Conservation (phyloP, 2,888 invertebrate genomes). For the Meta bourneti region DNA sequence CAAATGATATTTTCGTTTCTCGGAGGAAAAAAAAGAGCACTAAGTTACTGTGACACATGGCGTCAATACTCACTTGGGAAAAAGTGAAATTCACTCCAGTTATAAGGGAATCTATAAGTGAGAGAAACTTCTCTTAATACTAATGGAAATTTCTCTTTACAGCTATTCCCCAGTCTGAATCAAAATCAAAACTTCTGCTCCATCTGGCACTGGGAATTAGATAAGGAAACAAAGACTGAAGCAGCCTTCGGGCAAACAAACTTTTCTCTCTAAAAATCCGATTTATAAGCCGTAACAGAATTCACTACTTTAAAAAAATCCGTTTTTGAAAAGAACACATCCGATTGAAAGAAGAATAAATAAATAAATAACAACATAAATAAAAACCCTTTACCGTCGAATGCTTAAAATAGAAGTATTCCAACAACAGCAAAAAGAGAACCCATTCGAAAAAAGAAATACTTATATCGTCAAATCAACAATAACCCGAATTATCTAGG, state of each 20-base stretch:
- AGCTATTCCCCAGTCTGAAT: not conserved
- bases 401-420: slow-evolving; percentile 27
- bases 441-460: slow-evolving; percentile 54
- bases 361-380: not conserved
- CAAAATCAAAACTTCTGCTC: not conserved
- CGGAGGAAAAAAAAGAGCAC: too few species aligned
- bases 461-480: slow-evolving; percentile 75
- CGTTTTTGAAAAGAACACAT: slow-evolving; percentile 42
- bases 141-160: too few species aligned
- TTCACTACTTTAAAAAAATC: slow-evolving; percentile 26
- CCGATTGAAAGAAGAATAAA: slow-evolving; percentile 45
- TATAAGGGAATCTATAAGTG: too few species aligned
- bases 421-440: slow-evolving; percentile 4
- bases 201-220: not conserved
- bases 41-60: too few species aligned
- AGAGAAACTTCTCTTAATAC: too few species aligned
- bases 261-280: slow-evolving; percentile 1
- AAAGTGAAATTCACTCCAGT: too few species aligned
- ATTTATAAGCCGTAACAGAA: slow-evolving; percentile 50
- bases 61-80: too few species aligned
- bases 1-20: too few species aligned
- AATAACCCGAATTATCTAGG: slow-evolving; percentile 72
- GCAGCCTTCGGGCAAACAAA: not conserved
- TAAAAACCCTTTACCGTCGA: slow-evolving; percentile 8
- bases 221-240: not conserved